Evolutionary conservation across 1,140 invertebrate species (phyloP).

Genomic region (Neoseiulus cucumeris): DNA sequence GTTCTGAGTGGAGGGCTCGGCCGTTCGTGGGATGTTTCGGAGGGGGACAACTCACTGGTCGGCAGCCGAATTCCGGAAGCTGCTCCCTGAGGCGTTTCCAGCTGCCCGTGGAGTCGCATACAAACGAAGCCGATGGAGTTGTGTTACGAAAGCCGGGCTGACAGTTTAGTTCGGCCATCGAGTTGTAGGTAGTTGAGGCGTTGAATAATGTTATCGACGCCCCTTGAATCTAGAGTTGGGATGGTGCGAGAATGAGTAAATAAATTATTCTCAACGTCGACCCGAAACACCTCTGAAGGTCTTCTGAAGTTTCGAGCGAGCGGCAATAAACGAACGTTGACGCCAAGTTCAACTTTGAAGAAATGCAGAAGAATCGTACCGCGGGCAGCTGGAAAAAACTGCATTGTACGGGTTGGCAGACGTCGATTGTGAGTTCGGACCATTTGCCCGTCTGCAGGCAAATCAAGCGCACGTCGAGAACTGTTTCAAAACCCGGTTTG

Average conservation of each 20-base stretch:
- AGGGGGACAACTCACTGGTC: not conserved
- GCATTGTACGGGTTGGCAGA: not conserved
- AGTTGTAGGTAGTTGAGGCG: not conserved
- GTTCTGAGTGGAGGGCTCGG: not conserved
- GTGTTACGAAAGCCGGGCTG: not conserved
- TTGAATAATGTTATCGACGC: not conserved
- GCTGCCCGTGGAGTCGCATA: not conserved
- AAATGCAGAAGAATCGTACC: too few relatives aligned
- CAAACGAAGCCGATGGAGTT: not conserved
- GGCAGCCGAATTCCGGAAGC: not conserved
- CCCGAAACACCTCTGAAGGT: too few relatives aligned
- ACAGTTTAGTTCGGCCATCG: not conserved
- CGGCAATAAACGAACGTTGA: too few relatives aligned
- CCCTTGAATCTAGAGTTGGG: not conserved
- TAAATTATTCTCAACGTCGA: too few relatives aligned
- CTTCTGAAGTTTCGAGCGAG: too few relatives aligned
- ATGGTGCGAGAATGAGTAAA: too few relatives aligned
- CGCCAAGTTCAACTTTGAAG: too few relatives aligned
- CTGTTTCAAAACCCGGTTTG: not conserved
- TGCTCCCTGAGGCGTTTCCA: too few relatives aligned
- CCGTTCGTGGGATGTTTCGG: not conserved
- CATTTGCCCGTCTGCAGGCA: not conserved
- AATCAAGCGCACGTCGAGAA: not conserved
- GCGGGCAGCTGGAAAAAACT: not conserved
- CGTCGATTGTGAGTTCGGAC: not conserved